Percentiles rank a stretch among this genome's conserved stretches.
Conservation (phyloP, 2,113 vertebrate genomes). For the Oenanthe oenanthe region DNA sequence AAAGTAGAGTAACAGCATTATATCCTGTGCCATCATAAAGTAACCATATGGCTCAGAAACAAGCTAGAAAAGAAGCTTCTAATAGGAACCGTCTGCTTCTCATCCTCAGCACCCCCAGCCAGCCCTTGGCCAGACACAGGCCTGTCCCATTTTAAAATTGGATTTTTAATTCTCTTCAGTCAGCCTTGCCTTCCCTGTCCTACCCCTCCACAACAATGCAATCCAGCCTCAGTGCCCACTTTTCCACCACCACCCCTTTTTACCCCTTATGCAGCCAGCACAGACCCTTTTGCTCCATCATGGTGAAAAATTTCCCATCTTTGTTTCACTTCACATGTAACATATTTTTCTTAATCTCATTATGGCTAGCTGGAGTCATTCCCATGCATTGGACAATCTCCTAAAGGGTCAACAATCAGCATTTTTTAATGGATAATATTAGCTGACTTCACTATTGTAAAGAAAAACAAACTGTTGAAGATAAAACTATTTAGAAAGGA, state of each 20-base stretch:
- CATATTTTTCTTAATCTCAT: neutral
- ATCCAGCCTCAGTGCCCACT: neutral
- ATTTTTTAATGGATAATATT: neutral
- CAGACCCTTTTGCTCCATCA: neutral
- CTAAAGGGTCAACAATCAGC: neutral
- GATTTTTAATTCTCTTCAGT: neutral
- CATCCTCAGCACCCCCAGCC: neutral
- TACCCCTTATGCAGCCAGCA: rapidly evolving
- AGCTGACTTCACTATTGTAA: neutral
- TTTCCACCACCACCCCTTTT: neutral
- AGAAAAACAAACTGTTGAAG: neutral
- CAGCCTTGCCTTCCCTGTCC: neutral
- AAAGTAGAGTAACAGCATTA: neutral
- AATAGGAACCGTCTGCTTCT: neutral
- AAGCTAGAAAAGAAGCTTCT: neutral
- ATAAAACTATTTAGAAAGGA: neutral
- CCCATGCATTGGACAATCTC: neutral
- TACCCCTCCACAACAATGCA: neutral
- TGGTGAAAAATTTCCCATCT: neutral
- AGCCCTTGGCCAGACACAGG: neutral
- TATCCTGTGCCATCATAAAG: neutral
- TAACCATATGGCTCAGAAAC: neutral
- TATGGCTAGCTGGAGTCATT: neutral
- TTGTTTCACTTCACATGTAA: neutral
- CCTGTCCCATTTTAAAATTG: neutral